Conservation (phyloP, 2,797 vertebrate species). For the Tenualosa thibaudeaui region DNA sequence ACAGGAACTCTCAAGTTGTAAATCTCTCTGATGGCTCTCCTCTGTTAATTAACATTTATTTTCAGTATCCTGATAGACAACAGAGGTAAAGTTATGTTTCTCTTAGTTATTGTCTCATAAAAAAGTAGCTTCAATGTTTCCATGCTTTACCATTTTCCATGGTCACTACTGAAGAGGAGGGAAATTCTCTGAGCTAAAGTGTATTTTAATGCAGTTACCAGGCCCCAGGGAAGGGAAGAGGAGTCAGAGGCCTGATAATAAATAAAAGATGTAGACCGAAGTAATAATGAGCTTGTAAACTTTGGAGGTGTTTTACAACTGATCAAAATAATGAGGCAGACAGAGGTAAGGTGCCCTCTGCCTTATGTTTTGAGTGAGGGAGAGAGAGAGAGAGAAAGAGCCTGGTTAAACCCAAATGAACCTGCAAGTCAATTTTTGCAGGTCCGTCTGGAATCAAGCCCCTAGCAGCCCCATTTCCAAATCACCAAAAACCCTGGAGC, state of each 20-base stretch:
- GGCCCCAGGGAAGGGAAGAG: conserved; percentile 53
- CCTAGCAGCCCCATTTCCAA: no score
- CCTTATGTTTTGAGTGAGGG: background rate
- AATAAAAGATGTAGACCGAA: conserved; percentile 75
- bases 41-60: background rate
- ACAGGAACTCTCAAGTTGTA: background rate
- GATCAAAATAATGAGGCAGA: conserved; percentile 60
- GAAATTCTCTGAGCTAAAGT: background rate
- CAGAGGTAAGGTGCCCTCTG: background rate
- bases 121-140: background rate
- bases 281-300: conserved; percentile 76
- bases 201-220: conserved; percentile 59
- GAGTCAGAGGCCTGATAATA: conserved; percentile 73
- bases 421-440: no score
- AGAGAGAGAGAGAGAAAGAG: background rate
- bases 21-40: background rate
- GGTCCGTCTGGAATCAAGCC: no score
- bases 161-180: background rate
- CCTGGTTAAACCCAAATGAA: no score
- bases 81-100: no score
- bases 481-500: no score
- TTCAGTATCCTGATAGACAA: background rate
- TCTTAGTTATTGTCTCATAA: background rate
- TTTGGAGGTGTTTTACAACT: conserved; percentile 74
- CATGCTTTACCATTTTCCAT: background rate